These are phyloP conservation scores for Lytechinus variegatus DNA, from an alignment of 35 echinoderm and acorn worm genomes.

Conservation along the genomic window DNA sequence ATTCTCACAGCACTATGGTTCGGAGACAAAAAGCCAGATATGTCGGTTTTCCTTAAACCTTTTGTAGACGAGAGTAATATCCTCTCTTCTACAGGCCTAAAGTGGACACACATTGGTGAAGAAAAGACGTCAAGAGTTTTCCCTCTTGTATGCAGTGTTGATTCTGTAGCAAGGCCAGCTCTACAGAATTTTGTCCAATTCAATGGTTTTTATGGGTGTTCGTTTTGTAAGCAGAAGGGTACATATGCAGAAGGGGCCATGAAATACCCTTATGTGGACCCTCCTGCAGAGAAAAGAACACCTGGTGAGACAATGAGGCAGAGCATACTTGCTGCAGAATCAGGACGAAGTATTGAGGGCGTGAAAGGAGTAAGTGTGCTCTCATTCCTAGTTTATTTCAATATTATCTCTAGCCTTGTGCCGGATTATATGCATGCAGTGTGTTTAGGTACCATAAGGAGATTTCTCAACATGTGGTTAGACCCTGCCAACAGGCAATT, in stretches of 20 bases:
- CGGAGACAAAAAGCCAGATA: no score
- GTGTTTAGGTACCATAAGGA: slow-evolving; percentile 51
- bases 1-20: no score
- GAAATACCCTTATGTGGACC: background rate
- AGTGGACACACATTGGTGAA: no score
- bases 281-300: slow-evolving; percentile 48
- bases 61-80: no score
- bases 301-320: background rate
- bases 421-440: slow-evolving; percentile 60
- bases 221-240: slow-evolving; percentile 34
- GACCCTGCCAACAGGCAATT: slow-evolving; percentile 13
- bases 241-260: slow-evolving; percentile 6
- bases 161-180: no score
- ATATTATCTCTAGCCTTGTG: slow-evolving; percentile 56
- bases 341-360: slow-evolving; percentile 7
- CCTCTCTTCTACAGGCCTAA: no score
- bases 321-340: background rate
- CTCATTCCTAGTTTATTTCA: slow-evolving; percentile 27
- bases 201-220: slow-evolving; percentile 5
- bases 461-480: slow-evolving; percentile 38
- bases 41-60: no score
- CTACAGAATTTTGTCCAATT: no score
- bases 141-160: no score
- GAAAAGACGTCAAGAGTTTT: no score
- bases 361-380: slow-evolving; percentile 45